A percentile compares a stretch with the other conserved stretches of the same genome.
Conservation (phyloP, 2,797 vertebrate genomes). For the Platyrinchus mystaceus region DNA sequence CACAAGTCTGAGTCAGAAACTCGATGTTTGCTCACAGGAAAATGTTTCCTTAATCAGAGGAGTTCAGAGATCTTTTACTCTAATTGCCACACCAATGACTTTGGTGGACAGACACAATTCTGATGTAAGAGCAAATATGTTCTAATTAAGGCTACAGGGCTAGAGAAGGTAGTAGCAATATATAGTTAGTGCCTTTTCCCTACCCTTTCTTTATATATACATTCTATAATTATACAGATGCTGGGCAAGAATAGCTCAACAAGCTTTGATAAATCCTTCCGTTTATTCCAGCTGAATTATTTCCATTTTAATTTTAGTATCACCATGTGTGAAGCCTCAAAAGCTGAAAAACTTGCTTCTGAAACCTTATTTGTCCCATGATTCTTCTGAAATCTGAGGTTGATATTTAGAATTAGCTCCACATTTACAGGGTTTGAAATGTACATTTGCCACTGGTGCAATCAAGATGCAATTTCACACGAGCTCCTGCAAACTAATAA, state of each 20-base stretch:
- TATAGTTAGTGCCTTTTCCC: not conserved
- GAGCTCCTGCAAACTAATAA: conserved; percentile 9
- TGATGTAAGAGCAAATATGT: not conserved
- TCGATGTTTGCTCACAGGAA: not conserved
- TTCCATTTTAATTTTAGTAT: conserved; percentile 5
- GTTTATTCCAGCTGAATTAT: not conserved
- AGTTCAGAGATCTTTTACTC: not conserved
- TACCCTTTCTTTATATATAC: not conserved
- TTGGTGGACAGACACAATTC: not conserved
- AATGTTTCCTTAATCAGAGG: not conserved
- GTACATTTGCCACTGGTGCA: not conserved
- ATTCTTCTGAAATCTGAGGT: not conserved
- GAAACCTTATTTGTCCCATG: not conserved
- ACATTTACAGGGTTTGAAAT: not conserved
- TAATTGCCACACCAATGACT: not conserved
- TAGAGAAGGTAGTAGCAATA: not conserved
- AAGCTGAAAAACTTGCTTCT: not conserved
- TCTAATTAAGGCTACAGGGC: not conserved
- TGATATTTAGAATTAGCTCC: not conserved
- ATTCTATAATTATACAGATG: not conserved
- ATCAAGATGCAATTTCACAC: not conserved
- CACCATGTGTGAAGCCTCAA: not conserved
- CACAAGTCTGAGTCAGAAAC: not conserved
- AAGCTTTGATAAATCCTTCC: not conserved
- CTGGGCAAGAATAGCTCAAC: not conserved